Evolutionary conservation across 2,797 vertebrate genomes (phyloP).

Genomic region (Miichthys miiuy): DNA sequence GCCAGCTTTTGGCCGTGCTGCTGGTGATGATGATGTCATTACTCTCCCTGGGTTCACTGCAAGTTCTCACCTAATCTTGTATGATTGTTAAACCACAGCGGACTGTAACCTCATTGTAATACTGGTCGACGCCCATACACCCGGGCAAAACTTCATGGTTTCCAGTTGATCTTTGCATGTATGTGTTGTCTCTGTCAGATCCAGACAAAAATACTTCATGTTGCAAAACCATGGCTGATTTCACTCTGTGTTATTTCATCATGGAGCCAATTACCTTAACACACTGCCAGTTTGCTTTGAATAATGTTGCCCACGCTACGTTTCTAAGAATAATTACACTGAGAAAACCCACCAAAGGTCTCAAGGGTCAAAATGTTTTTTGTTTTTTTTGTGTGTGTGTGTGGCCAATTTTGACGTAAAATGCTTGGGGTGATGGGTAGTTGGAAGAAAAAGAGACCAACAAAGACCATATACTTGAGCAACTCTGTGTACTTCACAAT

Average conservation of each 20-base stretch:
- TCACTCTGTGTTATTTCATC: slow-evolving; percentile 31
- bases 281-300: slow-evolving; percentile 29
- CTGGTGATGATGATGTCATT: slow-evolving; percentile 67
- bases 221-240: slow-evolving; percentile 25
- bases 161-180: slow-evolving; percentile 16
- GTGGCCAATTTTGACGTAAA: slow-evolving; percentile 42
- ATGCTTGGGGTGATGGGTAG: slow-evolving; percentile 45
- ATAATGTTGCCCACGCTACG: slow-evolving; percentile 10
- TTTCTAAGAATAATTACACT: slow-evolving; percentile 44
- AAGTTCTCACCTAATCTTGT: slow-evolving; percentile 53
- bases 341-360: slow-evolving; percentile 32
- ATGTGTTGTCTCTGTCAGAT: slow-evolving; percentile 22
- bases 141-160: slow-evolving; percentile 19
- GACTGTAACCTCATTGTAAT: slow-evolving; percentile 42
- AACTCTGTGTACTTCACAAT: slow-evolving; percentile 65
- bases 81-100: slow-evolving; percentile 47
- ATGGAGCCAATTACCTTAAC: slow-evolving; percentile 24
- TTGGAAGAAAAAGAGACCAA: slow-evolving; percentile 45
- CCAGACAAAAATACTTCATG: slow-evolving; percentile 25
- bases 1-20: slow-evolving; percentile 46
- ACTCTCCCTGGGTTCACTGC: slow-evolving; percentile 57
- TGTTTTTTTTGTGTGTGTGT: neutral
- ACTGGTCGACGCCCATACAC: slow-evolving; percentile 38
- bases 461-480: slow-evolving; percentile 73
- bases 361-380: slow-evolving; percentile 40